phyloP scores from a whole-genome alignment of 2,113 vertebrate species.

The Microcebus tavaratra region DNA sequence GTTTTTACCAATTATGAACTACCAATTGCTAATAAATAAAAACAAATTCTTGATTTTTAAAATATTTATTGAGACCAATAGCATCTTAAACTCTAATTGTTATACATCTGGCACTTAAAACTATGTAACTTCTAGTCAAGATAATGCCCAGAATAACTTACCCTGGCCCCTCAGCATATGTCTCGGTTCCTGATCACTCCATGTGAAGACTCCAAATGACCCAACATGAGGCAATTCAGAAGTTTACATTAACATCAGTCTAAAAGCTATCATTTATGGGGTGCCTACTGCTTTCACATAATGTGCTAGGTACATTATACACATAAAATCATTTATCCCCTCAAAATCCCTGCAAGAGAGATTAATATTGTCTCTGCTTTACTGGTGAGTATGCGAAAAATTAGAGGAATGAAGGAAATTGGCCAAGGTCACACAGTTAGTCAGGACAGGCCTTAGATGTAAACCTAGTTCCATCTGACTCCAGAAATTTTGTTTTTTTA shows the following conservation, averaged over 20 bases:
- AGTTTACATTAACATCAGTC: background rate
- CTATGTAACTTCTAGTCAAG: background rate
- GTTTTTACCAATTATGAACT: background rate
- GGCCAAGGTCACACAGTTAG: background rate
- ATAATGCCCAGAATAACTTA: background rate
- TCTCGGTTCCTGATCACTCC: background rate
- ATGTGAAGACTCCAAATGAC: background rate
- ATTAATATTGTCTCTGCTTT: background rate
- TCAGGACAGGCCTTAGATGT: background rate
- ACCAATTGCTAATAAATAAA: background rate
- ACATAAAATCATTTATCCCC: background rate
- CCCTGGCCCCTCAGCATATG: background rate
- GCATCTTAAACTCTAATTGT: background rate
- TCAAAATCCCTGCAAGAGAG: background rate
- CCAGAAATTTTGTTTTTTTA: background rate
- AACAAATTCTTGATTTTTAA: background rate
- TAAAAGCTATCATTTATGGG: background rate
- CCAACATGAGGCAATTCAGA: background rate
- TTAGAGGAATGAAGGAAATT: background rate
- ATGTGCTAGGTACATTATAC: background rate
- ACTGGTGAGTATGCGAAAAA: background rate
- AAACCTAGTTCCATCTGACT: background rate
- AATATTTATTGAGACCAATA: background rate
- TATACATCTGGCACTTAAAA: background rate
- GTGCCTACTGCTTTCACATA: background rate